Percentiles rank a stretch among this genome's conserved stretches.
Conservation (phyloP, 2,888 invertebrate genomes). For the Amiota communis region DNA sequence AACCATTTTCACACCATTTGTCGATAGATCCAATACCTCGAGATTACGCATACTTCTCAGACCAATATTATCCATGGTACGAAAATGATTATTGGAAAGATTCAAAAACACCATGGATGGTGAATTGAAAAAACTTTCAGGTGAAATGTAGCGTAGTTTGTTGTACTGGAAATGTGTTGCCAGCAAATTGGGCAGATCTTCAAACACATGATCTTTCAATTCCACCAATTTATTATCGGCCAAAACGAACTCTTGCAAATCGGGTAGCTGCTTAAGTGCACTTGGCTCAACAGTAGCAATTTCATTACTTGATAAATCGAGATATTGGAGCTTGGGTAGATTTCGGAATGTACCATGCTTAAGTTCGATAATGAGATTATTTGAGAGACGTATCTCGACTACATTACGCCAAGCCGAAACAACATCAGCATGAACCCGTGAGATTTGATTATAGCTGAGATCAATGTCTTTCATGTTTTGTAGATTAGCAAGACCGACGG, state of each 20-base stretch:
- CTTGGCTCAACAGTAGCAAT: slow-evolving; percentile 83
- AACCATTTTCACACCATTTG: slow-evolving; percentile 82
- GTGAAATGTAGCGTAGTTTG: slow-evolving; percentile 81
- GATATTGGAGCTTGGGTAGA: slow-evolving; percentile 80
- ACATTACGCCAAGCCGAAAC: slow-evolving; percentile 82
- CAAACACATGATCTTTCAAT: slow-evolving; percentile 84
- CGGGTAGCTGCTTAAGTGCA: slow-evolving; percentile 81
- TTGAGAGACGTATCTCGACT: slow-evolving; percentile 81
- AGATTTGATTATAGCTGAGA: slow-evolving; percentile 84
- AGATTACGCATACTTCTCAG: slow-evolving; percentile 82
- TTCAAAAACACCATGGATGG: slow-evolving; percentile 87
- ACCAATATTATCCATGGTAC: slow-evolving; percentile 83
- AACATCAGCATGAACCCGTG: slow-evolving; percentile 80
- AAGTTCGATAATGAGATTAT: slow-evolving; percentile 83
- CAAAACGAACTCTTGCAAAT: slow-evolving; percentile 80
- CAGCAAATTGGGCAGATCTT: slow-evolving; percentile 79
- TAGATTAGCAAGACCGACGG: slow-evolving; percentile 80
- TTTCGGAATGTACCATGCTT: slow-evolving; percentile 82
- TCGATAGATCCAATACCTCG: slow-evolving; percentile 89
- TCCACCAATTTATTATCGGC: slow-evolving; percentile 83
- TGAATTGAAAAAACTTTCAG: slow-evolving; percentile 83
- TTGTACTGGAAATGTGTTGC: slow-evolving; percentile 87
- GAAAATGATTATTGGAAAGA: slow-evolving; percentile 86
- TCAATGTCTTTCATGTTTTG: slow-evolving; percentile 82
- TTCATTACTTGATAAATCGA: slow-evolving; percentile 88